Conservation (phyloP, 1,140 invertebrate genomes). For the Homalodisca vitripennis region DNA sequence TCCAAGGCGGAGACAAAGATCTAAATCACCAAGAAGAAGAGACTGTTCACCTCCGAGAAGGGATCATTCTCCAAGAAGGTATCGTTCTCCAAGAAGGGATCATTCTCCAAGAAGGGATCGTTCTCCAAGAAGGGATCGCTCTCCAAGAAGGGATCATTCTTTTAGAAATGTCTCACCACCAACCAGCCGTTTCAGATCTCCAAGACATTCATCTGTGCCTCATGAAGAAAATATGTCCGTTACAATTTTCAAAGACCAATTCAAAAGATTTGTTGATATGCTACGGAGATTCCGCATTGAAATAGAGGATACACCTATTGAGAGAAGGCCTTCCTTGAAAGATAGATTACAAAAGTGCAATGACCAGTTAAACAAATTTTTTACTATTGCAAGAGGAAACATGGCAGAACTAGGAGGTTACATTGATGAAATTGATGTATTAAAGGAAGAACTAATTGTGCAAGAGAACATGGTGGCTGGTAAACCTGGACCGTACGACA, state of each 20-base stretch:
- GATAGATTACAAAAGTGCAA: neutral
- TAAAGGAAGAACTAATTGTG: neutral
- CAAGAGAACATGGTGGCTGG: neutral
- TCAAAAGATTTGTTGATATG: neutral
- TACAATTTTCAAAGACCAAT: slow-evolving; percentile 14
- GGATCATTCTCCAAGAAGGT: neutral
- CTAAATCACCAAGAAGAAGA: neutral
- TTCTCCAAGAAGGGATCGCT: neutral
- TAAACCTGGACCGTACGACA: slow-evolving; percentile 14
- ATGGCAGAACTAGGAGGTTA: neutral
- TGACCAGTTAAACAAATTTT: slow-evolving; percentile 2
- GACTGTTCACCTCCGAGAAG: neutral
- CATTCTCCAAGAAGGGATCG: neutral
- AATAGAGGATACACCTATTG: slow-evolving; percentile 9
- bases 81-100: neutral
- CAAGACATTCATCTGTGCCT: too few relatives aligned
- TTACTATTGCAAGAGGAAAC: neutral
- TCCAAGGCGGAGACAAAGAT: slow-evolving; percentile 9
- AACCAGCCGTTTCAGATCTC: neutral
- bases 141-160: too few relatives aligned
- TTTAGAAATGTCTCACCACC: too few relatives aligned
- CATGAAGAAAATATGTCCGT: neutral
- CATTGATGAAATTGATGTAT: neutral
- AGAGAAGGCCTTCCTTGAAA: neutral
- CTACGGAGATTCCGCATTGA: slow-evolving; percentile 10